A percentile compares a stretch with the other conserved stretches of the same genome.
These are phyloP conservation scores for Jacana jacana DNA, from an alignment of 2,113 vertebrate genomes.

Conservation along the genomic window DNA sequence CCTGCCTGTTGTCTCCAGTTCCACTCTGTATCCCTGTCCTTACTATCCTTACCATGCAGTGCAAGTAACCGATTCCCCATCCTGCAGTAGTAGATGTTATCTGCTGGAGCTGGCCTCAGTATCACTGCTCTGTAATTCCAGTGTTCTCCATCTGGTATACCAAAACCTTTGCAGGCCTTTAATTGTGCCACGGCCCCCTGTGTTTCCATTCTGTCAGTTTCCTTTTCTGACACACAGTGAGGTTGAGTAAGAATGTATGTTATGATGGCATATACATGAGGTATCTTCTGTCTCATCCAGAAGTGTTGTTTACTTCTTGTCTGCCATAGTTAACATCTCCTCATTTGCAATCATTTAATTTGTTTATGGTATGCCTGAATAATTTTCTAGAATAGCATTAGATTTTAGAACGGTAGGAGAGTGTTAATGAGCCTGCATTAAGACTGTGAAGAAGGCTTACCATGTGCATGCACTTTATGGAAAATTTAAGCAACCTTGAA, in stretches of 20 bases:
- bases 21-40: not conserved
- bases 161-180: not conserved
- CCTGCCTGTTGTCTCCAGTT: not conserved
- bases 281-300: not conserved
- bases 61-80: not conserved
- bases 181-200: not conserved
- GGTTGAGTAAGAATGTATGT: not conserved
- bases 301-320: not conserved
- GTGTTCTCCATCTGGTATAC: not conserved
- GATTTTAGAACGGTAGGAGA: not conserved
- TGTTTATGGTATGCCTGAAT: not conserved
- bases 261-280: not conserved
- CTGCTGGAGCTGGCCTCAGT: not conserved
- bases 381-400: not conserved
- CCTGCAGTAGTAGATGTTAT: not conserved
- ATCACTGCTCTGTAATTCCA: not conserved
- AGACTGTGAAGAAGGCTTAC: not conserved
- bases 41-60: not conserved
- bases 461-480: not conserved
- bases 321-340: not conserved
- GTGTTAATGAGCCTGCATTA: not conserved
- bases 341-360: not conserved
- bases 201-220: not conserved
- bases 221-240: not conserved
- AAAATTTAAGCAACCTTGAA: constrained; percentile 16